A percentile compares a stretch with the other conserved stretches of the same genome.
Conservation (phyloP, 2,113 vertebrate genomes). For the Peromyscus californicus region DNA sequence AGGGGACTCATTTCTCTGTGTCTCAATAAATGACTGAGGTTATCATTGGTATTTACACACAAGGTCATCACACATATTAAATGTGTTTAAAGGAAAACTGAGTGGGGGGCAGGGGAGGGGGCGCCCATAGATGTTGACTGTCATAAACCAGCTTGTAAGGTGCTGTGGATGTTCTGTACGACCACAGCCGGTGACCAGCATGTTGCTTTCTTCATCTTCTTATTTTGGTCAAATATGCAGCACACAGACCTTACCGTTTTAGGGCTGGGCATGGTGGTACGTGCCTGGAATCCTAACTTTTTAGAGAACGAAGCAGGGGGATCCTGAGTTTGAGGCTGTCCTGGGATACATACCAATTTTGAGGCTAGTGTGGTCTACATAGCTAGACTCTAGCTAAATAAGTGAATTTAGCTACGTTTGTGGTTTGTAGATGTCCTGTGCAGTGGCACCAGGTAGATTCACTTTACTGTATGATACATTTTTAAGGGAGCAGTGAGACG, state of each 20-base stretch:
- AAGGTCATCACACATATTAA: not conserved
- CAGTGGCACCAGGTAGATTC: not conserved
- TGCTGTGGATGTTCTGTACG: too few relatives aligned
- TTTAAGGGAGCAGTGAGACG: not conserved
- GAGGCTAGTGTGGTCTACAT: not conserved
- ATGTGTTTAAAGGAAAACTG: not conserved
- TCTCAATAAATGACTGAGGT: conserved; percentile 8
- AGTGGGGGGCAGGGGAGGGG: not conserved
- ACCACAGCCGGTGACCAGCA: not conserved
- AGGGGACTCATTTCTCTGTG: conserved; percentile 10
- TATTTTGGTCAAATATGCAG: not conserved
- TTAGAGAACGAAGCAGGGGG: not conserved
- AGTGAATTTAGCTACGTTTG: not conserved
- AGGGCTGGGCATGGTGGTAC: not conserved
- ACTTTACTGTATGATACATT: not conserved
- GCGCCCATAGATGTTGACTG: not conserved
- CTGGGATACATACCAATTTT: not conserved
- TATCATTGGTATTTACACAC: not conserved
- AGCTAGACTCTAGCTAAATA: not conserved
- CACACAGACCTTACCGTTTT: not conserved
- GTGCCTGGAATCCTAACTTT: not conserved
- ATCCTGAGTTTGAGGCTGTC: not conserved
- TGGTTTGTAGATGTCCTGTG: not conserved
- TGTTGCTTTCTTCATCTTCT: not conserved
- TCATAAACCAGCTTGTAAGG: not conserved